A percentile compares a stretch with the other conserved stretches of the same genome.
Conservation (phyloP, 37 sponge, comb jelly and placozoan species). For the Aplysina aerophoba region DNA sequence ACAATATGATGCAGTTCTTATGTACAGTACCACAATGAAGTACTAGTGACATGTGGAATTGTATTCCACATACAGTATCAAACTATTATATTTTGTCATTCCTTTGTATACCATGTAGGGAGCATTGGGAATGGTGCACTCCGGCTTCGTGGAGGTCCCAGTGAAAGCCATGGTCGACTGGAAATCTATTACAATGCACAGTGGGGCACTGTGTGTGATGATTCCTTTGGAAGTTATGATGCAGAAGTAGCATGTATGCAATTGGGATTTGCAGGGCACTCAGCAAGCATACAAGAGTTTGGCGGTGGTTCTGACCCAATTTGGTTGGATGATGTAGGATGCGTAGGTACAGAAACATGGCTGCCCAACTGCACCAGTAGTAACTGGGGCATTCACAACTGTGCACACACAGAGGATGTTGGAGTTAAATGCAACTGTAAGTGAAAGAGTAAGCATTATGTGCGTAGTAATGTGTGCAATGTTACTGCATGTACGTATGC, state of each 20-base stretch:
- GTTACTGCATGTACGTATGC: no score
- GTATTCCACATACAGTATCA: no score
- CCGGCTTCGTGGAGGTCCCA: neutral
- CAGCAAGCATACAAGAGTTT: no score
- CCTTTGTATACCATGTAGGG: neutral
- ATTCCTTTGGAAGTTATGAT: neutral
- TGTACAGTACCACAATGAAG: no score
- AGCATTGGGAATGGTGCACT: neutral
- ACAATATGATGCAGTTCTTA: no score
- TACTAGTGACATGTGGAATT: no score
- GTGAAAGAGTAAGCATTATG: neutral
- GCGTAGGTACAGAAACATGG: conserved; percentile 1
- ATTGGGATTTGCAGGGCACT: conserved; percentile 7
- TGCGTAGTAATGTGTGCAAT: no score
- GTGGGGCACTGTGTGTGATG: conserved; percentile 32
- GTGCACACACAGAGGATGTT: conserved; percentile 18
- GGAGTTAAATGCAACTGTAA: neutral
- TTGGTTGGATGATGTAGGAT: conserved; percentile 13
- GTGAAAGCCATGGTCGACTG: neutral
- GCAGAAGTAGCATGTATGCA: conserved; percentile 2
- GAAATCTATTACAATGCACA: conserved; percentile 2
- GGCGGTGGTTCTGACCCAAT: neutral
- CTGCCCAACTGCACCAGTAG: neutral
- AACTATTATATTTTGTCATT: neutral
- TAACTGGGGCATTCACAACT: conserved; percentile 5